These are phyloP conservation scores for Nephrotoma flavescens DNA, from an alignment of 2,888 invertebrate genomes.

Conservation along the genomic window DNA sequence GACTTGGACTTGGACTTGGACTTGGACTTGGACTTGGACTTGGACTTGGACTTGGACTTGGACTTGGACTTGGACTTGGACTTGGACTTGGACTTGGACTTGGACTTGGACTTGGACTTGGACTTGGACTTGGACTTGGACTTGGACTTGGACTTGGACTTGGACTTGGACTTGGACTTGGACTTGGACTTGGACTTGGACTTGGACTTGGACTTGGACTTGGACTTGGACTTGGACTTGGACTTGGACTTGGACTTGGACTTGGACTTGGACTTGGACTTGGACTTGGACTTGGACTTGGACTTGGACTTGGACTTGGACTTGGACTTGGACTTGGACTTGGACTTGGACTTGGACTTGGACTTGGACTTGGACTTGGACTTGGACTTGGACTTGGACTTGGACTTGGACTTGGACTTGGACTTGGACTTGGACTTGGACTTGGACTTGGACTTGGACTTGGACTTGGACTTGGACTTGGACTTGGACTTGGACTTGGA, in stretches of 20 bases:
- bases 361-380: not conserved
- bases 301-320: not conserved
- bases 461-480: not conserved
- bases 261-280: not conserved
- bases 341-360: not conserved
- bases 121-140: not conserved
- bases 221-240: not conserved
- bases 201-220: not conserved
- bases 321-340: not conserved
- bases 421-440: not conserved
- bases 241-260: not conserved
- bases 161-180: not conserved
- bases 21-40: not conserved
- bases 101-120: not conserved
- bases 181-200: not conserved
- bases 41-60: not conserved
- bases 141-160: not conserved
- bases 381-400: not conserved
- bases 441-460: not conserved
- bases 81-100: not conserved
- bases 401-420: not conserved
- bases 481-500: not conserved
- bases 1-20: not conserved
- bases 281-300: not conserved
- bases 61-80: not conserved